Percentiles rank a stretch among this genome's conserved stretches.
Evolutionary conservation across 2,888 invertebrate species (phyloP).

Genomic region (Theretra japonica): DNA sequence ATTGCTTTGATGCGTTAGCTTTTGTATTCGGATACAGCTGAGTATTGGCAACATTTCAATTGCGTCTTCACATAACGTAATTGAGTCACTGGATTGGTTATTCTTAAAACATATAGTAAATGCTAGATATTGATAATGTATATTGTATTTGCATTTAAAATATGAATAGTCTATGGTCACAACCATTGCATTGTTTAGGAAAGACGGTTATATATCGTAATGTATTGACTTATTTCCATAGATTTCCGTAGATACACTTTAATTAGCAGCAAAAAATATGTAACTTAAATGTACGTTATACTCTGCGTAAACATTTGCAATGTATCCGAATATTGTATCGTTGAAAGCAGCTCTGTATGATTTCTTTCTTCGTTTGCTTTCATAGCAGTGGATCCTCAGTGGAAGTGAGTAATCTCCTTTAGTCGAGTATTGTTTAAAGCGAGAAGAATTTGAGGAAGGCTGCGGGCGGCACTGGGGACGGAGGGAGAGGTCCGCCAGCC

Average conservation of each 20-base stretch:
- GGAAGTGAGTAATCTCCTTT: constrained; percentile 5
- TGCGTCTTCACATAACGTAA: background rate
- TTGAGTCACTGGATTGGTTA: background rate
- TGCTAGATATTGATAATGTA: background rate
- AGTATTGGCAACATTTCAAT: constrained; percentile 9
- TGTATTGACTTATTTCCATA: background rate
- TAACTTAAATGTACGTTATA: background rate
- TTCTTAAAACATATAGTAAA: background rate
- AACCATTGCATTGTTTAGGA: constrained; percentile 14
- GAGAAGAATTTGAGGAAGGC: constrained; percentile 96
- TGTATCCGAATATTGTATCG: constrained; percentile 21
- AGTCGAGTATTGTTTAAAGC: constrained; percentile 80
- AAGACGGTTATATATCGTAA: background rate
- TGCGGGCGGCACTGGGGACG: constrained; percentile 94
- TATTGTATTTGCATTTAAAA: background rate
- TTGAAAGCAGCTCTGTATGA: constrained; percentile 6
- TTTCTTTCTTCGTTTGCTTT: constrained; percentile 8
- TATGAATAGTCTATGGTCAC: constrained; percentile 5
- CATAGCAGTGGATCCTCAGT: background rate
- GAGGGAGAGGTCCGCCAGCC: constrained; percentile 90
- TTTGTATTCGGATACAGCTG: constrained; percentile 23
- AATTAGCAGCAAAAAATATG: constrained; percentile 4
- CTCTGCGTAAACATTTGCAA: constrained; percentile 5
- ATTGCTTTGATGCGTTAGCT: constrained; percentile 9
- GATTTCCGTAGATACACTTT: background rate